A percentile compares a stretch with the other conserved stretches of the same genome.
These are phyloP conservation scores for Burhinus bistriatus DNA, from an alignment of 2,113 vertebrate species.

Conservation along the genomic window DNA sequence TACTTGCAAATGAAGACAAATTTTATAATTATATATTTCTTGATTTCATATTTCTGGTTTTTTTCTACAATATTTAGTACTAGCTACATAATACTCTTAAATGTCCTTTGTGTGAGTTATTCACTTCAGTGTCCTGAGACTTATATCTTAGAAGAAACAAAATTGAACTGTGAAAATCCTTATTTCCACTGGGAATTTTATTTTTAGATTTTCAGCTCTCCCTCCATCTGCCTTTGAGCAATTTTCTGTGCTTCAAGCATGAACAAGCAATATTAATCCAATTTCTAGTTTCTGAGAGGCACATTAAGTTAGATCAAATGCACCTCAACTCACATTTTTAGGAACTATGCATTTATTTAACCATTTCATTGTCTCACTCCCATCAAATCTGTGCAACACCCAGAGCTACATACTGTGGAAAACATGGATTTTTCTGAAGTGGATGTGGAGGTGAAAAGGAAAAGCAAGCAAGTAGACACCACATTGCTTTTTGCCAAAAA, in stretches of 20 bases:
- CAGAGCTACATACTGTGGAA: background rate
- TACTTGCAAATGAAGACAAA: background rate
- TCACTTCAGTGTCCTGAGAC: conserved; percentile 27
- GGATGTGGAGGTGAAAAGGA: background rate
- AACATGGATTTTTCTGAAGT: background rate
- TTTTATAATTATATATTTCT: background rate
- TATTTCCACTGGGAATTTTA: conserved; percentile 75
- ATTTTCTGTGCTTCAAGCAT: conserved; percentile 78
- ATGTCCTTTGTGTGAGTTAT: background rate
- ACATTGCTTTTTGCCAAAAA: background rate
- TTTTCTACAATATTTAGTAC: background rate
- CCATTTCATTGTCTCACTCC: conserved; percentile 40
- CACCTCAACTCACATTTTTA: conserved; percentile 50
- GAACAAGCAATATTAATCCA: conserved; percentile 80
- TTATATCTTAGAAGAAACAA: conserved; percentile 61
- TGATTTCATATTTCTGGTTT: background rate
- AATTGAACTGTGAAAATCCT: conserved; percentile 71
- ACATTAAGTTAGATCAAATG: conserved; percentile 72
- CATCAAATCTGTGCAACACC: background rate
- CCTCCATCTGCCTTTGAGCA: conserved; percentile 75
- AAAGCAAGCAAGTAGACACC: background rate
- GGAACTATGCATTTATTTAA: conserved; percentile 63
- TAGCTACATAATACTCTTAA: background rate
- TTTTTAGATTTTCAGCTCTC: conserved; percentile 73
- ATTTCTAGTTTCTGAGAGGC: conserved; percentile 72